Base-by-base conservation (phyloP, 2,888 invertebrate species). In the Gastracanthus pulcherrimus region DNA sequence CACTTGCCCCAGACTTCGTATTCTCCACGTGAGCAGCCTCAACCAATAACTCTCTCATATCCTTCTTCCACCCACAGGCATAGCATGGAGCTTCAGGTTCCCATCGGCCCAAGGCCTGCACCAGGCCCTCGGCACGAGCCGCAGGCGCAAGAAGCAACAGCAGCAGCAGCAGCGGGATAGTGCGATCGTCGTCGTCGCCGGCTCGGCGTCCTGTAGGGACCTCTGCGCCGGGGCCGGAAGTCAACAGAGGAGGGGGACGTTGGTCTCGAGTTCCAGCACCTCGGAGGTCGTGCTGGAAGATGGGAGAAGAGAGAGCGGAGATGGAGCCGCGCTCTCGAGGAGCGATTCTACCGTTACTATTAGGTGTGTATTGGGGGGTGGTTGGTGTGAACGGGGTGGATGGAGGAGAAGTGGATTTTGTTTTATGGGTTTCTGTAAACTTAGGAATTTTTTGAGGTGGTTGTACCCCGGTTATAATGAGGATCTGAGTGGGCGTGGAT, bases 81-180 rank as follows among this genome's bases (percentile, higher is more conserved):
- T 89, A 88, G 87, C 89, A 86, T 89, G 89, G 89, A 89, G 89
- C 83, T 89, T 89, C 84, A 87, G 89, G 74, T 89, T 89, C 76
- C 89, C 89, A 60, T 89, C 89, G 77, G 87, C 89, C 88, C 87
- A 86, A 38, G 86, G 89, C 9, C 84, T 89, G 71, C 81, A 76
- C n/a, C 89, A 89, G 66, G 89, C 87, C 80, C 84, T 89, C 75
- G 86, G 89, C 76, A 84, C 88, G 76, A 89, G 86, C 51, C 87
- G 88, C 26, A 86, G 89, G 58, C 86, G 89, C 2, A 86, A 85
- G 41, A 89, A 88, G 71, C 87, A 62, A 36, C 45, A n/a, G 3
- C 13, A 62, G 48, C 45, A n/a, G 3, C 13, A 36, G 1, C 69
- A 86, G 84, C 45, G 67, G 11, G 29, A 29, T 13, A 26, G 13